Evolutionary conservation across 1,140 invertebrate species (phyloP), one percentile per base, ranked within the genome.

Genomic region (Drosophila simulans): DNA sequence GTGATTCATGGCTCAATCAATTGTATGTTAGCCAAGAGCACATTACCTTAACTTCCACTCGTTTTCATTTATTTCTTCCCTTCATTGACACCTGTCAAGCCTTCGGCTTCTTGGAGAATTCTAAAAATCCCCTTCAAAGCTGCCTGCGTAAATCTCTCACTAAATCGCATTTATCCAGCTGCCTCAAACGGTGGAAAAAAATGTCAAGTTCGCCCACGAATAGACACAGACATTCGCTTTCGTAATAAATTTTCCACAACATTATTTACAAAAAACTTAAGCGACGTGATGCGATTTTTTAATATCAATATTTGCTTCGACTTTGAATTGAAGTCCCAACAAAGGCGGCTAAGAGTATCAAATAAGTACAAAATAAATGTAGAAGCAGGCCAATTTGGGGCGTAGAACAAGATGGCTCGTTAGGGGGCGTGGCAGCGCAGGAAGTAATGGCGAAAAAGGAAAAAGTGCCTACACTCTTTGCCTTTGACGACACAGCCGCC

Each of bases 221-320:
- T 42, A 51, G 74, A 63, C 74, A 53, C 43, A 37, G 22, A 64
- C 48, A 70, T 58, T 25, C 35, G 60, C 62, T 58, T 70, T 72
- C 71, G 48, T 80, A 89, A 89, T 89, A 88, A 74, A 88, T 88
- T 88, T 83, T 88, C 80, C 80, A 85, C 70, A 82, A 88, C 83
- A 88, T 88, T 88, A 88, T 88, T 88, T 88, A 88, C 83, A 88
- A 86, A 73, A 75, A 75, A 83, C 72, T 66, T 64, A 70, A 77
- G 76, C 62, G 83, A 89, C 84, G 83, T 88, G 83, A 83, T 83
- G 80, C 66, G 83, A 89, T 88, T 88, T 89, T 84, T 89, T 88
- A 89, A 83, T 88, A 88, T 88, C 84, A 88, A 88, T 86, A 86
- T 86, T 86, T 86, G 75, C 31, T 10, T 7, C 31, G 31, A 10